Percentiles rank a stretch among this genome's conserved stretches.
These are phyloP conservation scores for Agonopterix subpropinquella DNA, from an alignment of 2,888 invertebrate species.

Conservation along the genomic window DNA sequence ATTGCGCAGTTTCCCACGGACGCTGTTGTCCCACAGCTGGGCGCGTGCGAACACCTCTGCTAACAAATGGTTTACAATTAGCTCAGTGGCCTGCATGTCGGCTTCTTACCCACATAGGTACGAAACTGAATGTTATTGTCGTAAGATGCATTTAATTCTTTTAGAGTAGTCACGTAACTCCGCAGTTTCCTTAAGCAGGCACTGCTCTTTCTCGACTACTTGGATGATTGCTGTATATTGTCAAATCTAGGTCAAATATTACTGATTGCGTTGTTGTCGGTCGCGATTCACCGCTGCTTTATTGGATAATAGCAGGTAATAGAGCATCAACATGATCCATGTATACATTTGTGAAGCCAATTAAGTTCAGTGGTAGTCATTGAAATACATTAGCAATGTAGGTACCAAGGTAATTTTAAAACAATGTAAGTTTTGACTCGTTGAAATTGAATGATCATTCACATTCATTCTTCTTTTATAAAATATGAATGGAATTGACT, in stretches of 20 bases:
- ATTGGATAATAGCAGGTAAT: constrained; percentile 21
- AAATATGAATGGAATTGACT: constrained; percentile 9
- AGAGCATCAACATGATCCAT: constrained; percentile 6
- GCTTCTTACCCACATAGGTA: constrained; percentile 40
- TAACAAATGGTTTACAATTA: constrained; percentile 34
- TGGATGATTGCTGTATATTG: constrained; percentile 27
- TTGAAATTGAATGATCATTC: constrained; percentile 3
- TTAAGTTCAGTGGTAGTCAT: constrained; percentile 1
- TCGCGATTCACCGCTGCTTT: constrained; percentile 17
- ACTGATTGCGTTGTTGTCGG: constrained; percentile 21
- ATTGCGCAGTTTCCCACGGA: constrained; percentile 45
- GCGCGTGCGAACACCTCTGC: constrained; percentile 51
- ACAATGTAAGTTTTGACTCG: background rate
- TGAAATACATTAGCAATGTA: background rate
- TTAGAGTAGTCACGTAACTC: constrained; percentile 51
- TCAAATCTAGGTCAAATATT: constrained; percentile 41
- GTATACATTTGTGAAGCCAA: constrained; percentile 4
- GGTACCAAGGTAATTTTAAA: background rate
- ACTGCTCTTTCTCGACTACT: constrained; percentile 11
- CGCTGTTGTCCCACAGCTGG: constrained; percentile 28
- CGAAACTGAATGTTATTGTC: constrained; percentile 49
- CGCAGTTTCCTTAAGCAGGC: constrained; percentile 32
- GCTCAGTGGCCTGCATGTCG: constrained; percentile 32
- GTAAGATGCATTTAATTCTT: constrained; percentile 53
- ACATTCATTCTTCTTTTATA: constrained; percentile 1